Evolutionary conservation across 2,113 vertebrate species (phyloP).

Genomic region (Centropus unirufus): DNA sequence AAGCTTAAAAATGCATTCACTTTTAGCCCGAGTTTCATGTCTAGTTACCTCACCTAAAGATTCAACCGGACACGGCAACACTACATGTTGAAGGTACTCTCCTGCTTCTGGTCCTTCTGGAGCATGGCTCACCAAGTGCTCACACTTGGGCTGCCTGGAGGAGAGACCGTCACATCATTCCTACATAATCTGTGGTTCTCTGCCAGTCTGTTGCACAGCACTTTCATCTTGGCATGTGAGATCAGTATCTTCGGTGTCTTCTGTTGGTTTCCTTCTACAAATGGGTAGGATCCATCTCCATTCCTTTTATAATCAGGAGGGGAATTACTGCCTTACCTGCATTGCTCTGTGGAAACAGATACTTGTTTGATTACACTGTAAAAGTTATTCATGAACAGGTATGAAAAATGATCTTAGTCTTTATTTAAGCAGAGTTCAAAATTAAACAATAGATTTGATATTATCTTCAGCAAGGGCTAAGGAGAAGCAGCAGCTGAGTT

Average conservation of each 20-base stretch:
- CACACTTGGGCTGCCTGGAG: neutral
- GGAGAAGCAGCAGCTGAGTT: neutral
- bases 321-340: neutral
- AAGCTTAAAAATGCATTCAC: neutral
- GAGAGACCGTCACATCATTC: neutral
- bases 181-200: neutral
- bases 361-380: neutral
- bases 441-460: neutral
- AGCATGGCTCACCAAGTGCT: neutral
- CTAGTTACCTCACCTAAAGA: neutral
- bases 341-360: neutral
- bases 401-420: neutral
- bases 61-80: neutral
- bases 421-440: neutral
- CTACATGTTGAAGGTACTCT: neutral
- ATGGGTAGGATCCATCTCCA: too few relatives aligned
- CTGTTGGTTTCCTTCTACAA: neutral
- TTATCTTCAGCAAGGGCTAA: neutral
- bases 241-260: neutral
- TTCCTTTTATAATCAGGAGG: neutral
- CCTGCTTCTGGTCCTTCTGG: neutral
- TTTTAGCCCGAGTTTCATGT: neutral
- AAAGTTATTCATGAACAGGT: neutral
- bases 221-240: neutral
- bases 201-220: neutral